Evolutionary conservation across 2,113 vertebrate genomes (phyloP).

Genomic region (Coturnix japonica): DNA sequence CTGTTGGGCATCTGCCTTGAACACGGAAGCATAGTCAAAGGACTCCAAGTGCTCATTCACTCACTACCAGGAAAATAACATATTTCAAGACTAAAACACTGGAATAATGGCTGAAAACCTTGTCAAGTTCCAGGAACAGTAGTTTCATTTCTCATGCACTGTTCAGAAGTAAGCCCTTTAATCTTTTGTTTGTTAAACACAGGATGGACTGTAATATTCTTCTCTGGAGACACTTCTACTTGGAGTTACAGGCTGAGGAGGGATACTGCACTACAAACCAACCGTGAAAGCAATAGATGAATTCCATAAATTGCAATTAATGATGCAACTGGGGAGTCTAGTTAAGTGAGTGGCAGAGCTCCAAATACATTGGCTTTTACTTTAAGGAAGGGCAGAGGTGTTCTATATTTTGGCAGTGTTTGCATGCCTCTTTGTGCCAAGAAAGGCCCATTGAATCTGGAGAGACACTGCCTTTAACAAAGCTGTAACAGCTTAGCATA

Average conservation of each 20-base stretch:
- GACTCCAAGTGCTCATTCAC: neutral
- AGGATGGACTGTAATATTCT: neutral
- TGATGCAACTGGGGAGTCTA: neutral
- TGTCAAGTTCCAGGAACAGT: rapidly evolving
- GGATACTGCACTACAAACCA: neutral
- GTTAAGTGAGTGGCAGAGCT: constrained; percentile 20
- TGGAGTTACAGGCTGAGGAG: neutral
- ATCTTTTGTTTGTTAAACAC: constrained; percentile 20
- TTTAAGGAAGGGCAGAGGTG: constrained; percentile 17
- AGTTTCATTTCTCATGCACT: neutral
- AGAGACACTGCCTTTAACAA: neutral
- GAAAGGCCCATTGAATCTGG: neutral
- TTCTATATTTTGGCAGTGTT: neutral
- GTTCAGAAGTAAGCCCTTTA: neutral
- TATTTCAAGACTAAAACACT: neutral
- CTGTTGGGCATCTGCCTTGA: neutral
- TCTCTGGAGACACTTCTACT: neutral
- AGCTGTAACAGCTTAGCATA: neutral
- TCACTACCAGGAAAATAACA: rapidly evolving
- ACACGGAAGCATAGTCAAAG: neutral
- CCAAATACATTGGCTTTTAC: neutral
- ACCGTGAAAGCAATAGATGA: constrained; percentile 25
- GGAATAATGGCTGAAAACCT: neutral
- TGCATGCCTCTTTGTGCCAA: neutral
- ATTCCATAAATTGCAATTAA: constrained; percentile 52